Evolutionary conservation across 2,797 vertebrate species (phyloP).

Genomic region (Apogon talboti): DNA sequence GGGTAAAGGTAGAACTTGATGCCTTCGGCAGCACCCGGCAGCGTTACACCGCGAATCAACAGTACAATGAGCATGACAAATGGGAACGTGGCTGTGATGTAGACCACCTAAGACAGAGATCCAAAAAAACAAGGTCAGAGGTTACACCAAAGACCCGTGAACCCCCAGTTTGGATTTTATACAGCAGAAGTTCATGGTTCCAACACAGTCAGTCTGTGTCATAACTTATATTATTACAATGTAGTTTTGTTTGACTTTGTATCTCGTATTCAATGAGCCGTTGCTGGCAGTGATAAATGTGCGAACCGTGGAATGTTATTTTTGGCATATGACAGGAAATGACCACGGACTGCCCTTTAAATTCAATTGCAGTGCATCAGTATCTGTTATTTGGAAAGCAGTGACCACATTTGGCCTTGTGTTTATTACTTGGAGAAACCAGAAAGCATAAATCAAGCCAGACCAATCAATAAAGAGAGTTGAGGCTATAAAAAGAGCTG

Average conservation of each 20-base stretch:
- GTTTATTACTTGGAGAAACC: slow-evolving; percentile 33
- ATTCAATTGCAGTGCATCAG: slow-evolving; percentile 38
- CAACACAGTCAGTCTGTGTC: not conserved
- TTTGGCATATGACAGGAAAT: not conserved
- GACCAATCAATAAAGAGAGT: slow-evolving; percentile 55
- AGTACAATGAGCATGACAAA: slow-evolving; percentile 97
- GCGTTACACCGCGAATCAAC: slow-evolving; percentile 94
- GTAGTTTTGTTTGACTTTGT: not conserved
- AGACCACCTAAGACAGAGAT: slow-evolving; percentile 88
- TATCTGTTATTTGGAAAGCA: slow-evolving; percentile 15
- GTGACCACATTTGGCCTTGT: slow-evolving; percentile 45
- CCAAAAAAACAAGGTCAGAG: not conserved
- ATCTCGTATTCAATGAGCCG: not conserved
- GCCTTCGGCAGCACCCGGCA: slow-evolving; percentile 92
- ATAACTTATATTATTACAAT: not conserved
- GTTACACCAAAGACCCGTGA: not conserved
- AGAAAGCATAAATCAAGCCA: slow-evolving; percentile 43
- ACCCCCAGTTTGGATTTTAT: not conserved
- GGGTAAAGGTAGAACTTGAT: slow-evolving; percentile 99
- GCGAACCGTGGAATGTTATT: not conserved
- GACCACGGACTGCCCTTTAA: slow-evolving; percentile 25
- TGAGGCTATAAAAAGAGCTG: slow-evolving; percentile 43
- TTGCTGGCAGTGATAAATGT: not conserved
- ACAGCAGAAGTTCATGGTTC: not conserved
- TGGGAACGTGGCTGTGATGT: slow-evolving; percentile 97